A percentile compares a stretch with the other conserved stretches of the same genome.
Evolutionary conservation across 2,113 vertebrate genomes (phyloP).

Genomic region (Coturnix japonica): DNA sequence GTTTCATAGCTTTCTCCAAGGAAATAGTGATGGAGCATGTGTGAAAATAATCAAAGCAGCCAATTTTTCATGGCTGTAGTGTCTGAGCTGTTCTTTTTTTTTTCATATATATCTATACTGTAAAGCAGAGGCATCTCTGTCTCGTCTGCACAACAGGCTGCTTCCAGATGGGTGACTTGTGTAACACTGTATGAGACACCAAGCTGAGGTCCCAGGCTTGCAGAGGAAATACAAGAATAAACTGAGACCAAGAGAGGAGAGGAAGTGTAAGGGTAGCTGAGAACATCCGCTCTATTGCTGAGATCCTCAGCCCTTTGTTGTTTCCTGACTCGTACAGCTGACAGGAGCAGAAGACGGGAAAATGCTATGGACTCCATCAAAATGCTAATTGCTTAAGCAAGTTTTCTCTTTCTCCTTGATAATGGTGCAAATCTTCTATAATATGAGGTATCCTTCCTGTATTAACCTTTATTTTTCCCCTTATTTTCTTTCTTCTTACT

Average conservation of each 20-base stretch:
- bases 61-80: neutral
- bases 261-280: neutral
- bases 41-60: slow-evolving; percentile 2
- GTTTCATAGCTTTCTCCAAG: neutral
- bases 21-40: neutral
- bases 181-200: neutral
- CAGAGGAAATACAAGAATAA: slow-evolving; percentile 53
- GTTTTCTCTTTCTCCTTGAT: neutral
- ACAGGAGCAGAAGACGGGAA: neutral
- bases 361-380: neutral
- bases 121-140: slow-evolving; percentile 30
- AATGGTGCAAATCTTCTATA: neutral
- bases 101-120: neutral
- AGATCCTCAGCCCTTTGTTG: neutral
- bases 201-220: neutral
- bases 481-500: neutral
- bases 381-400: neutral
- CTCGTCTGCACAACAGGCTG: slow-evolving; percentile 23
- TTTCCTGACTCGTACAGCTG: neutral
- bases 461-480: neutral
- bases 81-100: neutral
- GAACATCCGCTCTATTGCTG: neutral
- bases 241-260: slow-evolving; percentile 8
- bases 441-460: neutral
- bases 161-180: slow-evolving; percentile 57